phyloP scores from a whole-genome alignment of 2,888 invertebrate genomes.

The Smittia sp. region DNA sequence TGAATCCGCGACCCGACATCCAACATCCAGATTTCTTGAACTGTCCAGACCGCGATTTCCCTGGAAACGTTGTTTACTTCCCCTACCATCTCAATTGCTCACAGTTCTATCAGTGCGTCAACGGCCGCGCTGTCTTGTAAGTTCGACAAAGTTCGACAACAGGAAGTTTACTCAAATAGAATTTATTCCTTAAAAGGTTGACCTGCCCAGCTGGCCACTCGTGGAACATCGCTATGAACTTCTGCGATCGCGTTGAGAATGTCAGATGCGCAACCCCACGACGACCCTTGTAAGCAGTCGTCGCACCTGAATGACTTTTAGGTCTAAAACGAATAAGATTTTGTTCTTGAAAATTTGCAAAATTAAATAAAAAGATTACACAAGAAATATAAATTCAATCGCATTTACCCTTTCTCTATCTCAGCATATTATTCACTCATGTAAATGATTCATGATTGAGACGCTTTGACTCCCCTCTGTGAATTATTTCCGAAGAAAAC shows the following conservation, averaged over 20 bases:
- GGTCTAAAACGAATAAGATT: no score
- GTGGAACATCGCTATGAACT: background rate
- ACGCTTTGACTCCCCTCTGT: no score
- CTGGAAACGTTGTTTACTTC: conserved; percentile 27
- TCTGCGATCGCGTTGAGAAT: conserved; percentile 2
- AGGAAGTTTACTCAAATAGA: background rate
- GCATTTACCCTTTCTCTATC: no score
- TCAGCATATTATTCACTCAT: no score
- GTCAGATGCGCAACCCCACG: conserved; percentile 15
- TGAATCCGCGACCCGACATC: background rate
- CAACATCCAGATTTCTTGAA: conserved; percentile 8
- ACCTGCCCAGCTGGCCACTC: background rate
- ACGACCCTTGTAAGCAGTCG: background rate
- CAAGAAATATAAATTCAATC: no score
- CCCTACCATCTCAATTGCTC: conserved; percentile 9
- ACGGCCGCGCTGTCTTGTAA: conserved; percentile 29
- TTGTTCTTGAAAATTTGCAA: background rate
- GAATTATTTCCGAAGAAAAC: no score
- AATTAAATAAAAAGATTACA: background rate
- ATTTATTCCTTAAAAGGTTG: background rate
- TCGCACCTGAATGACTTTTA: no score
- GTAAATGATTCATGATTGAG: no score
- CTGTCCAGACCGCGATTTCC: background rate
- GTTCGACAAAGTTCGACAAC: background rate
- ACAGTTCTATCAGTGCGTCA: conserved; percentile 27